These are phyloP conservation scores for Cephalopterus ornatus DNA, from an alignment of 2,113 vertebrate species.

Conservation along the genomic window DNA sequence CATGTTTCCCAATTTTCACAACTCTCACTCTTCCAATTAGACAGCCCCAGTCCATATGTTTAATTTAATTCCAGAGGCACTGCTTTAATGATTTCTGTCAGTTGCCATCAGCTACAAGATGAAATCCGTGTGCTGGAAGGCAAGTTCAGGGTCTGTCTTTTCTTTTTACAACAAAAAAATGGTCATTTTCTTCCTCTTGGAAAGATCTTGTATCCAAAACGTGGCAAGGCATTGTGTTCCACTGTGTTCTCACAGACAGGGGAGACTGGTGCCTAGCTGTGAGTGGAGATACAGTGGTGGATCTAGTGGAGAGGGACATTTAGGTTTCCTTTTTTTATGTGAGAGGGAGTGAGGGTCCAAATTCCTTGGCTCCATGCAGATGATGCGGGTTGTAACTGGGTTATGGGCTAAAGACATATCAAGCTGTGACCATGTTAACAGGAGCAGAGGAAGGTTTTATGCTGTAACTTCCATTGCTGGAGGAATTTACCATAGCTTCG, in stretches of 20 bases:
- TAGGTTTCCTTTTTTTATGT: background rate
- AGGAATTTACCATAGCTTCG: background rate
- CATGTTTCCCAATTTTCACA: background rate
- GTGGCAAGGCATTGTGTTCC: rapidly evolving
- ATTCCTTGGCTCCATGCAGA: background rate
- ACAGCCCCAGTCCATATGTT: background rate
- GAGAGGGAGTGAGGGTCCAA: background rate
- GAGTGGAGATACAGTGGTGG: background rate
- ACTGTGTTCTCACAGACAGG: background rate
- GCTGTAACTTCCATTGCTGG: background rate
- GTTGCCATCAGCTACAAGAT: background rate
- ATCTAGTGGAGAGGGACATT: background rate
- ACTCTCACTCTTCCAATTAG: background rate
- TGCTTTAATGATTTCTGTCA: background rate
- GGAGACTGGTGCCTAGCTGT: background rate
- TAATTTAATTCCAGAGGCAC: background rate
- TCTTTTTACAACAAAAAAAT: background rate
- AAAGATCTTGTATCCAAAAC: background rate
- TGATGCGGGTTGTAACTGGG: background rate
- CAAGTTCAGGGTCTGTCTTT: background rate
- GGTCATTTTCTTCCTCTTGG: background rate
- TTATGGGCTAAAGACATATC: background rate
- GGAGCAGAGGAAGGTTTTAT: background rate
- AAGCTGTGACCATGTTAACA: background rate
- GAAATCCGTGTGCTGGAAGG: background rate